These are phyloP conservation scores for Koerneria pararmatus DNA, from an alignment of 2,888 invertebrate species.

Conservation along the genomic window DNA sequence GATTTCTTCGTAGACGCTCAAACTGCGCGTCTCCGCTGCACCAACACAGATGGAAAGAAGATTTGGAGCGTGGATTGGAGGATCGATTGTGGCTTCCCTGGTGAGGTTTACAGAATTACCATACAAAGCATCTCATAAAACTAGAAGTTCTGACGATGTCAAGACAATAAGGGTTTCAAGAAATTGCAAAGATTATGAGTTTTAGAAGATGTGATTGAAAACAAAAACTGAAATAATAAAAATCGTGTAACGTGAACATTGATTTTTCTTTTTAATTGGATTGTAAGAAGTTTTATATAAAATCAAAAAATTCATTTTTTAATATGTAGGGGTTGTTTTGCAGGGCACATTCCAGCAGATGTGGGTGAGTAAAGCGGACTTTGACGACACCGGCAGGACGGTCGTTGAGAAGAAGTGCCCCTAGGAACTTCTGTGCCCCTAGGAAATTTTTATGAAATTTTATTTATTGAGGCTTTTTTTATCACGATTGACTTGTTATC, in stretches of 20 bases:
- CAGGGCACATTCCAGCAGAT: slow-evolving; percentile 96
- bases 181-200: too few relatives aligned
- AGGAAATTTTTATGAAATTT: too few relatives aligned
- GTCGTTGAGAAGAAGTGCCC: slow-evolving; percentile 88
- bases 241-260: too few relatives aligned
- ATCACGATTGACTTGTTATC: too few relatives aligned
- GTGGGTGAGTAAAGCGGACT: slow-evolving; percentile 99
- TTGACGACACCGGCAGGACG: slow-evolving; percentile 88
- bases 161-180: too few relatives aligned
- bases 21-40: slow-evolving; percentile 86
- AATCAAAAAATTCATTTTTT: background rate
- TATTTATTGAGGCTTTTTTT: too few relatives aligned
- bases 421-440: too few relatives aligned
- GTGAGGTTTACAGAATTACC: slow-evolving; percentile 51
- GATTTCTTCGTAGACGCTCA: slow-evolving; percentile 74
- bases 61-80: slow-evolving; percentile 97
- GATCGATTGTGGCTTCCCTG: slow-evolving; percentile 93
- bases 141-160: too few relatives aligned
- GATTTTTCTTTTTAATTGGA: too few relatives aligned
- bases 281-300: slow-evolving; percentile 4
- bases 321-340: slow-evolving; percentile 29
- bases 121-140: slow-evolving; percentile 7
- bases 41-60: slow-evolving; percentile 84
- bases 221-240: too few relatives aligned
- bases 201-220: too few relatives aligned